Percentiles rank a stretch among this genome's conserved stretches.
These are phyloP conservation scores for Agrotis exclamationis DNA, from an alignment of 2,888 invertebrate genomes.

Conservation along the genomic window DNA sequence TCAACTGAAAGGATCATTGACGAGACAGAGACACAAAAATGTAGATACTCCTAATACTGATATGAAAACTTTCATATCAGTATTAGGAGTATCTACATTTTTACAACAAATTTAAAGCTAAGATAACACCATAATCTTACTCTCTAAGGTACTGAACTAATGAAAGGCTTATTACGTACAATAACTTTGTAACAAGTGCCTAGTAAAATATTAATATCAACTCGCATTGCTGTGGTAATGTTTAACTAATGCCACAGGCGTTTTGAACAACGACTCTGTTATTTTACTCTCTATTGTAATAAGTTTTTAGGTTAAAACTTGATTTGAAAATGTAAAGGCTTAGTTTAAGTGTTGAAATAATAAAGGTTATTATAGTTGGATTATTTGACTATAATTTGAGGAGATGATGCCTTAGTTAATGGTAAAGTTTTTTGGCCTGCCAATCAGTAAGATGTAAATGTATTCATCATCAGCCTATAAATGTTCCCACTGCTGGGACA, in stretches of 20 bases:
- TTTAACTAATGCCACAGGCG: constrained; percentile 54
- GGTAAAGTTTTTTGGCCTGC: neutral
- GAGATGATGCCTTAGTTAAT: neutral
- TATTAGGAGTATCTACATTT: too few species aligned
- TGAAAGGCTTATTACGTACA: constrained; percentile 18
- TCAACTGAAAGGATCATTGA: too few species aligned
- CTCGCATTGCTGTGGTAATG: constrained; percentile 27
- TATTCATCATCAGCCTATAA: too few species aligned
- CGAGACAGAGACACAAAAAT: too few species aligned
- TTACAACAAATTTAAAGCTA: too few species aligned
- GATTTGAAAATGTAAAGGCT: constrained; percentile 4
- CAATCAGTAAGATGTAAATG: too few species aligned
- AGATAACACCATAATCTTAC: neutral
- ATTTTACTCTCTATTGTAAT: neutral
- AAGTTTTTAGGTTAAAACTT: constrained; percentile 7
- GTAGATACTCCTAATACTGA: too few species aligned
- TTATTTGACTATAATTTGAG: constrained; percentile 1
- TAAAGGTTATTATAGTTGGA: constrained; percentile 2
- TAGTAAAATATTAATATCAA: constrained; percentile 57
- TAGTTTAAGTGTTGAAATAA: neutral
- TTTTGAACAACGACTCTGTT: constrained; percentile 11
- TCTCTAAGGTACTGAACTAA: constrained; percentile 1
- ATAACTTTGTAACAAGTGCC: constrained; percentile 40
- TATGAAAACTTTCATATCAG: too few species aligned
- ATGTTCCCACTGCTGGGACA: too few species aligned